Evolutionary conservation across 2,797 vertebrate genomes (phyloP).

Genomic region (Mus minutoides): DNA sequence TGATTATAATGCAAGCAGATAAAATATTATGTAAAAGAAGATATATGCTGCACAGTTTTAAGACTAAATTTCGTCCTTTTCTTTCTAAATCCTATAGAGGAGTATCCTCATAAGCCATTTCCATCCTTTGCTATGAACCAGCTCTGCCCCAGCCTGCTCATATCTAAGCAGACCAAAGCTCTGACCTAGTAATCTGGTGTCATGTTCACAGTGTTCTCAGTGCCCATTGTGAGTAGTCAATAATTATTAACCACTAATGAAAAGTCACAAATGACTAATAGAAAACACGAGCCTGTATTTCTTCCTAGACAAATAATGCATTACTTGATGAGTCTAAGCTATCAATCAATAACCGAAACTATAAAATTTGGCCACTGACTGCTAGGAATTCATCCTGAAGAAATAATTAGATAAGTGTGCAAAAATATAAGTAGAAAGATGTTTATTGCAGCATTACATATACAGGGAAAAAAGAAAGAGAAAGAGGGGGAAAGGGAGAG

Average conservation of each 20-base stretch:
- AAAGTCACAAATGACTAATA: slow-evolving; percentile 57
- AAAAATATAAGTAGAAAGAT: slow-evolving; percentile 59
- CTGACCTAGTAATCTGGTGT: neutral
- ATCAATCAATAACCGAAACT: slow-evolving; percentile 62
- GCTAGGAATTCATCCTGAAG: slow-evolving; percentile 57
- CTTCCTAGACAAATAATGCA: slow-evolving; percentile 55
- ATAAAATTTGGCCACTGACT: slow-evolving; percentile 56
- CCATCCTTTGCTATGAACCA: slow-evolving; percentile 48
- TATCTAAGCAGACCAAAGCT: slow-evolving; percentile 45
- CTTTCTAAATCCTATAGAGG: neutral
- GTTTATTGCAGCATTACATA: slow-evolving; percentile 16
- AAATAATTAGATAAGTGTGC: slow-evolving; percentile 44
- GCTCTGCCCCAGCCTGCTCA: slow-evolving; percentile 2
- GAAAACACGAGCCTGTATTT: slow-evolving; percentile 54
- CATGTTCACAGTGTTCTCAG: neutral
- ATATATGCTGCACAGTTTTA: slow-evolving; percentile 17
- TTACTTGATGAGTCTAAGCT: slow-evolving; percentile 54
- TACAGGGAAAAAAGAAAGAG: neutral
- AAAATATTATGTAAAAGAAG: slow-evolving; percentile 40
- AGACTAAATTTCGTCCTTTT: slow-evolving; percentile 26
- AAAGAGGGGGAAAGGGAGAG: neutral
- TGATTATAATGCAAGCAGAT: neutral
- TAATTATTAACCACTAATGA: slow-evolving; percentile 67
- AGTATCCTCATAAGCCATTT: slow-evolving; percentile 28
- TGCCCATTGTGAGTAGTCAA: slow-evolving; percentile 24